Evolutionary conservation across 2,888 invertebrate genomes (phyloP), one percentile per base, ranked within the genome.

Genomic region (Rotaria macrura): DNA sequence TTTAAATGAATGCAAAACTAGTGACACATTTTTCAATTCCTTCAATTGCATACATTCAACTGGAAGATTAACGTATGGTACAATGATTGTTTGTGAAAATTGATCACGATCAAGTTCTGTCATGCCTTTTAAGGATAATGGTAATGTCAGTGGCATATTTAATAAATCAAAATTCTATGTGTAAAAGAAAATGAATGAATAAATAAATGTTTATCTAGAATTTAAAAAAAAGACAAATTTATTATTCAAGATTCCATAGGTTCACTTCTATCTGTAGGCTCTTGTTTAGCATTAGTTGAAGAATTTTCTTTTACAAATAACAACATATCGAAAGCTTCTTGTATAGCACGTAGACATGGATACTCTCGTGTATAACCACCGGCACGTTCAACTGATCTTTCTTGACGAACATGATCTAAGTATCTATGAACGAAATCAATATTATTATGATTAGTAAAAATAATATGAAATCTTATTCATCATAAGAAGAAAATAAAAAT

Each of bases 41-140:
- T 93, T 93, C 84, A 93, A 86, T 17, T 87, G 83, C 1, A 90
- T 87, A 17, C 87, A 79, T 84, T 87, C 85, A 4, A 87, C 72
- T 25, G 89, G 88, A 74, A 95, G 91, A 88, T 92, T 92, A 52
- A 96, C 88, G 87, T 92, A 92, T 17, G 95, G 94, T 34, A 95
- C 92, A 88, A 91, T 89, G 29, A 95, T 89, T 43, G 90, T 91
- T 89, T 93, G 94, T 86, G 91, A 91, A 91, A 97, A 96, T 88
- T 93, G 92, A 38, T 92, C 91, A 88, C 93, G 94, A 89, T 95
- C 93, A 83, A 97, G 92, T 87, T 90, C 90, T 89, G 92, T 93
- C 94, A 95, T 94, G 87, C 95, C 95, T 88, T 93, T 92, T 25
- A 95, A 94, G 86, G 91, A 90, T 52, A 91, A 89, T 17, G 95